These are phyloP conservation scores for Stegodyphus mimosarum DNA, from an alignment of 1,140 invertebrate genomes.

Conservation along the genomic window DNA sequence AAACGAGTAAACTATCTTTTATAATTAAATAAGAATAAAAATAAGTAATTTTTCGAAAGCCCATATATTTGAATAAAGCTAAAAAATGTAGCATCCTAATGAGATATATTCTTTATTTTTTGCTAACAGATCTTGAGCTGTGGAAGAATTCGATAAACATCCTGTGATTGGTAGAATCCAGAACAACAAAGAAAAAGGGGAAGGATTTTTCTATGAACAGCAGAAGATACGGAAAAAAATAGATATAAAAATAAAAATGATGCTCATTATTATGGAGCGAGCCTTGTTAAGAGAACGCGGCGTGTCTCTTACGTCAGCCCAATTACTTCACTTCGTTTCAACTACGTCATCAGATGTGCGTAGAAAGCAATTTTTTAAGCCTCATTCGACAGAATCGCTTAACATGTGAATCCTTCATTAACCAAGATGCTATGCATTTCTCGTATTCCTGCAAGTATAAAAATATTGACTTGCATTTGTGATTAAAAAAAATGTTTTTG, in stretches of 20 bases:
- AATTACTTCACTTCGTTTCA: constrained; percentile 57
- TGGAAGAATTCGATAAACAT: constrained; percentile 37
- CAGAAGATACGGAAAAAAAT: constrained; percentile 25
- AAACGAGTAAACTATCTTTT: no score
- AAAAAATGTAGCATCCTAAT: no score
- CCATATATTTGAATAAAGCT: no score
- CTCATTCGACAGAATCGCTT: constrained; percentile 56
- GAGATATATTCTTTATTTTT: not conserved
- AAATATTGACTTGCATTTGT: not conserved
- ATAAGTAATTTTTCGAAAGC: no score
- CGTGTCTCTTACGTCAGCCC: constrained; percentile 55
- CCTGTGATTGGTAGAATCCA: constrained; percentile 46
- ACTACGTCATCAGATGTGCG: constrained; percentile 54
- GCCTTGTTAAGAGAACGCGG: constrained; percentile 36
- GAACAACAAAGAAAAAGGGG: constrained; percentile 43
- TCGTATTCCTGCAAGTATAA: not conserved
- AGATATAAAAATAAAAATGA: constrained; percentile 22
- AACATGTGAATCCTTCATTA: constrained; percentile 42
- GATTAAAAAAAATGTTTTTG: not conserved
- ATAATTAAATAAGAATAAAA: no score
- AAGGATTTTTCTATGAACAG: constrained; percentile 12
- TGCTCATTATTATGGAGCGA: constrained; percentile 50
- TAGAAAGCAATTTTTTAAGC: constrained; percentile 59
- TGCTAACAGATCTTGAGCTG: constrained; percentile 17
- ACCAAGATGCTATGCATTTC: not conserved